phyloP scores from a whole-genome alignment of 2,888 invertebrate genomes.

The Pyralis farinalis region DNA sequence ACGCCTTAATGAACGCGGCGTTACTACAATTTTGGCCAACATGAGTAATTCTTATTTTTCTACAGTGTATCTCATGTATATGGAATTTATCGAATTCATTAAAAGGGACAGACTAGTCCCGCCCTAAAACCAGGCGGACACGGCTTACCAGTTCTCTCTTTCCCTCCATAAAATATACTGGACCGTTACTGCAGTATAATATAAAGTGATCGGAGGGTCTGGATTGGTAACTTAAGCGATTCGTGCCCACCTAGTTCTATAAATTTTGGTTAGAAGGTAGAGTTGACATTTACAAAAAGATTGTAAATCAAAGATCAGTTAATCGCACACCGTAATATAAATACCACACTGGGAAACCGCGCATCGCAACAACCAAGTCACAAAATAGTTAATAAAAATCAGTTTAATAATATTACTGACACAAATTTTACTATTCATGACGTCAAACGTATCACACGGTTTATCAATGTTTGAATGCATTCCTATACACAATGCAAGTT shows the following conservation, averaged over 20 bases:
- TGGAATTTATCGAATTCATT: conserved; percentile 12
- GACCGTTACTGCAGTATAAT: too few species aligned
- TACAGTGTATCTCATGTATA: conserved; percentile 25
- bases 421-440: too few species aligned
- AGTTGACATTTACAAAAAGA: not conserved
- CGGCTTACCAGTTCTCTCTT: too few species aligned
- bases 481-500: too few species aligned
- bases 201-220: too few species aligned
- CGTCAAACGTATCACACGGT: too few species aligned
- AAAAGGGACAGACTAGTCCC: conserved; percentile 14
- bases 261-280: not conserved
- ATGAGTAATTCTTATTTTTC: conserved; percentile 60
- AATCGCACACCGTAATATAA: not conserved
- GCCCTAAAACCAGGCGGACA: conserved; percentile 8
- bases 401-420: too few species aligned
- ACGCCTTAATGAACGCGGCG: conserved; percentile 54
- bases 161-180: too few species aligned
- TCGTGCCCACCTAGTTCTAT: conserved; percentile 5
- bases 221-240: not conserved
- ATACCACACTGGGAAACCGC: not conserved
- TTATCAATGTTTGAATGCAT: too few species aligned
- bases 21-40: conserved; percentile 73
- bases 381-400: too few species aligned
- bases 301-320: not conserved
- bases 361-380: too few species aligned